These are phyloP conservation scores for Brachionus rubens DNA, from an alignment of 1,140 invertebrate species.

Conservation along the genomic window DNA sequence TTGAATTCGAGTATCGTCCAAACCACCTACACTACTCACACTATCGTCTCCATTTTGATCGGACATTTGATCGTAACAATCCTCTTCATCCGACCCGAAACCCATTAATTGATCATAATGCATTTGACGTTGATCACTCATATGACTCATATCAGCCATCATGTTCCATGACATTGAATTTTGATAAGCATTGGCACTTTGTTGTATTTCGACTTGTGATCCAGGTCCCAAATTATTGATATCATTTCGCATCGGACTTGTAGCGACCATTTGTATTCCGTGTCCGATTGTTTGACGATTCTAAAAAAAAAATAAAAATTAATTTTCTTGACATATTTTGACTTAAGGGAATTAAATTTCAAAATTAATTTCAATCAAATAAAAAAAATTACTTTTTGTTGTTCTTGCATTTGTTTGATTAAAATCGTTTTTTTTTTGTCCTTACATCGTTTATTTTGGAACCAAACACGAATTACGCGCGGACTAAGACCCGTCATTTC, in stretches of 20 bases:
- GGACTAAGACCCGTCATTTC: constrained; percentile 96
- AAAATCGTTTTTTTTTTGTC: constrained; percentile 96
- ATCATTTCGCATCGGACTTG: constrained; percentile 41
- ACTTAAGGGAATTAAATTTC: too few relatives aligned
- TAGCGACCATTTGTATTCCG: constrained; percentile 42
- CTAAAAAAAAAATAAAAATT: background rate
- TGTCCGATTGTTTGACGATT: constrained; percentile 43
- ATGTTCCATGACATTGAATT: constrained; percentile 2
- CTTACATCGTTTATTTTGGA: constrained; percentile 97
- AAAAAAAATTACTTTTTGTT: constrained; percentile 70
- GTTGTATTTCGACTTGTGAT: constrained; percentile 40
- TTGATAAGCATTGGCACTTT: constrained; percentile 31
- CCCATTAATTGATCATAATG: constrained; percentile 24
- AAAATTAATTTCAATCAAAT: background rate
- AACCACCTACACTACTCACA: constrained; percentile 33
- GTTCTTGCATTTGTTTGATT: constrained; percentile 92
- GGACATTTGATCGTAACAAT: constrained; percentile 35
- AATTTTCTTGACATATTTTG: background rate
- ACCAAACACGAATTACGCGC: constrained; percentile 94
- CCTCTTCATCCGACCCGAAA: constrained; percentile 38
- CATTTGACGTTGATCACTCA: background rate
- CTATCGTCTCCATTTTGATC: constrained; percentile 40
- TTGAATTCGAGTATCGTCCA: constrained; percentile 37
- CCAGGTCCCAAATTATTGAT: constrained; percentile 19
- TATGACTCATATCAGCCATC: background rate